Percentiles rank a stretch among this genome's conserved stretches.
Conservation (phyloP, 2,797 vertebrate species). For the Microchirus variegatus region DNA sequence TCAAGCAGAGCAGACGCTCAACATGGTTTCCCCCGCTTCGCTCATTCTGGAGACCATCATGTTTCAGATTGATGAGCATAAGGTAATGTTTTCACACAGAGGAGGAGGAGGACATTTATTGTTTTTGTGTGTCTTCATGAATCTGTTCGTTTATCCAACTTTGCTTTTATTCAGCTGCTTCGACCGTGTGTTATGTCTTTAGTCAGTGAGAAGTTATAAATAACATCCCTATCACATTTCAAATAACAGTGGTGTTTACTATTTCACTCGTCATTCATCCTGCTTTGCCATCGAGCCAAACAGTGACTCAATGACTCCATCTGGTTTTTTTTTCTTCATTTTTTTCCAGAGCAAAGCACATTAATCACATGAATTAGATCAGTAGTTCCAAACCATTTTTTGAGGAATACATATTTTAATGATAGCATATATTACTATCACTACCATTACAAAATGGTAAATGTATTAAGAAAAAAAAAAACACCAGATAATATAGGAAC, state of each 20-base stretch:
- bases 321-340: conserved; percentile 2
- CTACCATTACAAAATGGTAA: no score
- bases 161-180: conserved; percentile 7
- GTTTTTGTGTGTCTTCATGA: neutral
- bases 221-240: neutral
- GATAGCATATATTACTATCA: no score
- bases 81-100: conserved; percentile 78
- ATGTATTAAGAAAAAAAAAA: no score
- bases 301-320: conserved; percentile 17
- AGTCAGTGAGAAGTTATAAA: neutral
- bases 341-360: conserved; percentile 10
- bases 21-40: conserved; percentile 91
- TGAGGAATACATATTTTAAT: no score
- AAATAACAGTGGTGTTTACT: conserved; percentile 2
- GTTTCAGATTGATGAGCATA: conserved; percentile 99
- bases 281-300: conserved; percentile 14
- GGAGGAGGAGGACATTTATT: no score
- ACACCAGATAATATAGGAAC: no score
- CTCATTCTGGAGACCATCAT: conserved; percentile 96
- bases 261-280: neutral
- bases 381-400: no score
- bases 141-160: neutral
- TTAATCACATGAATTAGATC: conserved; percentile 7
- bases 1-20: conserved; percentile 95
- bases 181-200: neutral